A percentile compares a stretch with the other conserved stretches of the same genome.
phyloP scores from a whole-genome alignment of 2,113 vertebrate genomes.

The Ahaetulla prasina region DNA sequence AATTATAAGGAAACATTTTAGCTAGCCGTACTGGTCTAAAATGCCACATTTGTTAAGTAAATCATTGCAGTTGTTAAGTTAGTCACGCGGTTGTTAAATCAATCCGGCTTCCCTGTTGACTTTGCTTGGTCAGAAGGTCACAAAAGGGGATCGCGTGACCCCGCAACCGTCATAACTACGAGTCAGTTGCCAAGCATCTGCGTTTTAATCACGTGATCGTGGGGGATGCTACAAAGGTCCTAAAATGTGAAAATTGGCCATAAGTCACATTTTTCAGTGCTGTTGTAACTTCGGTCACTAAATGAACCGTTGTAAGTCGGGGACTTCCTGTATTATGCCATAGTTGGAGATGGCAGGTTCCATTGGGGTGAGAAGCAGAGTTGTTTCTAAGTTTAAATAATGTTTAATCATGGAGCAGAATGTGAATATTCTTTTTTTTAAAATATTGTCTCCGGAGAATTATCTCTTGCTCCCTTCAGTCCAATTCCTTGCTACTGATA shows the following conservation, averaged over 20 bases:
- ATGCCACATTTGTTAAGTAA: neutral
- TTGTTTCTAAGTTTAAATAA: neutral
- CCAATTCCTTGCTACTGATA: neutral
- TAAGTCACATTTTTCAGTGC: too few species aligned
- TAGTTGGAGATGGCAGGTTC: neutral
- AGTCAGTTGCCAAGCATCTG: neutral
- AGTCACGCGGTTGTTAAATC: neutral
- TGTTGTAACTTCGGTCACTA: too few species aligned
- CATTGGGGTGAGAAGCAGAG: neutral
- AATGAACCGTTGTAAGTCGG: neutral
- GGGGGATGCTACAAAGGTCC: neutral
- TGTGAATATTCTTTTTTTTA: neutral
- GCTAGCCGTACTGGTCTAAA: too few species aligned
- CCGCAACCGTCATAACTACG: neutral
- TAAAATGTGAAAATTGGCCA: neutral
- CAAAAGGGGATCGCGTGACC: neutral
- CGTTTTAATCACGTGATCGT: too few species aligned
- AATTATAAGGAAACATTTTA: too few species aligned
- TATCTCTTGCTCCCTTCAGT: neutral
- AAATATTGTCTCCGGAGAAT: neutral
- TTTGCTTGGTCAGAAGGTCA: neutral
- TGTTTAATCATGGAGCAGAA: neutral
- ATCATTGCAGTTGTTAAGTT: neutral
- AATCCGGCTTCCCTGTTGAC: neutral
- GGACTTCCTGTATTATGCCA: neutral